Base-by-base conservation (phyloP, 1,140 invertebrate genomes). In the Ooceraea biroi region DNA sequence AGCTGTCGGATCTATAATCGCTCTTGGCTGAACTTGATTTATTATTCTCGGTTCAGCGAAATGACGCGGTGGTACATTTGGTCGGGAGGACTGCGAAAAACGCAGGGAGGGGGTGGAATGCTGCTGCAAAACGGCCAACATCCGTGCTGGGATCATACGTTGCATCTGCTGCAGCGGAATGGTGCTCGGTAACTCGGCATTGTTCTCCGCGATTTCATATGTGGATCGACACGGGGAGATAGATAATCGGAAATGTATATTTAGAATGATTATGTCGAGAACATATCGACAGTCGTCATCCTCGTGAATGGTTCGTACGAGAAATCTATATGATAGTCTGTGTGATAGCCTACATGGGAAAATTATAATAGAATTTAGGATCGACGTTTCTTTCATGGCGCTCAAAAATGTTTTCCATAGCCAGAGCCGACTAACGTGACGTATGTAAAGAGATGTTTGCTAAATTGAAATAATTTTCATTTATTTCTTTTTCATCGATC, bases 401-500 rank as follows among this genome's bases (percentile, higher is more conserved):
- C n/a, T 48, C 8, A 74, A 76, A 19, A 63, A 11, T 14, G 0
- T 12, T 10, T n/a, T 36, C 4, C 19, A 58, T 22, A 4, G 7
- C 8, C 5, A 17, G 36, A 68, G n/a, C 2, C 27, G 30, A 8
- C 7, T 8, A 14, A 44, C n/a, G 72, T 27, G 46, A 57, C n/a
- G 14, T 17, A 30, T 2, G 41, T 36, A 30, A 3, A 30, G n/a
- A n/a, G n/a, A n/a, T n/a, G n/a, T 66, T 55, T 1, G n/a, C 27
- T 63, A 36, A 55, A 68, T 2, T 7, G 1, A 12, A 17, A 48
- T 41, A 12, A 52, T 72, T 41, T 8, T 36, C 58, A 68, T 82
- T 86, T 73, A 55, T 84, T 25, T 46, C 36, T 50, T 77, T 72
- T 36, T 60, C 50, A 44, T 84, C 85, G 44, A 44, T 41, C 78